These are phyloP conservation scores for Pachyramphus minor DNA, from an alignment of 2,113 vertebrate genomes.

Conservation along the genomic window DNA sequence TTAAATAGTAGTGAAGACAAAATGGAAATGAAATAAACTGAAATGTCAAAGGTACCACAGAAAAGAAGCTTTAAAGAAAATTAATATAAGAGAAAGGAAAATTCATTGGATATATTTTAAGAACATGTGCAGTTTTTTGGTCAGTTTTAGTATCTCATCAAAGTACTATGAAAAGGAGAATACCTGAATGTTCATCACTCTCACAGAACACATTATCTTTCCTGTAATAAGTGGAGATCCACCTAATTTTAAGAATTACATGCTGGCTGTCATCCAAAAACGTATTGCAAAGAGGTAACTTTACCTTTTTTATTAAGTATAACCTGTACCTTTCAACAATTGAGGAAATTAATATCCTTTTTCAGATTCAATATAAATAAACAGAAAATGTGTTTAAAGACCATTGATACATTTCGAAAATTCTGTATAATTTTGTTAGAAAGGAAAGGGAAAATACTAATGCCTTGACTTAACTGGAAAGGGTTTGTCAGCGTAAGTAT, in stretches of 20 bases:
- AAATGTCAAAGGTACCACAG: neutral
- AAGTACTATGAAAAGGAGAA: neutral
- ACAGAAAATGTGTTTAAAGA: neutral
- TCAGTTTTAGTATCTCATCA: neutral
- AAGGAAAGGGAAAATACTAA: neutral
- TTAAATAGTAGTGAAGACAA: conserved; percentile 41
- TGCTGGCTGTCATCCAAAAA: neutral
- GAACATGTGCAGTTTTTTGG: neutral
- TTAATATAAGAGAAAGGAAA: neutral
- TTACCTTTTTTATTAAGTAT: neutral
- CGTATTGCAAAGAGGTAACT: neutral
- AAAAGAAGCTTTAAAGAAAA: neutral
- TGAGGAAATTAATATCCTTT: neutral
- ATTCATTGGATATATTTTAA: neutral
- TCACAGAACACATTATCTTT: neutral
- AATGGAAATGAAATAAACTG: neutral
- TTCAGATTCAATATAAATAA: neutral
- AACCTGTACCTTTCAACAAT: neutral
- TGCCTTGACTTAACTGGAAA: neutral
- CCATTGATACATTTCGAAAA: neutral
- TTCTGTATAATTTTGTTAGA: neutral
- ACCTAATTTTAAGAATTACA: neutral
- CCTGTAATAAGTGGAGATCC: neutral
- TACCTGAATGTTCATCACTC: neutral
- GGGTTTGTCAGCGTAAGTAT: neutral